phyloP scores from a whole-genome alignment of 2,888 invertebrate genomes.

The Lasioglossum marginatum region DNA sequence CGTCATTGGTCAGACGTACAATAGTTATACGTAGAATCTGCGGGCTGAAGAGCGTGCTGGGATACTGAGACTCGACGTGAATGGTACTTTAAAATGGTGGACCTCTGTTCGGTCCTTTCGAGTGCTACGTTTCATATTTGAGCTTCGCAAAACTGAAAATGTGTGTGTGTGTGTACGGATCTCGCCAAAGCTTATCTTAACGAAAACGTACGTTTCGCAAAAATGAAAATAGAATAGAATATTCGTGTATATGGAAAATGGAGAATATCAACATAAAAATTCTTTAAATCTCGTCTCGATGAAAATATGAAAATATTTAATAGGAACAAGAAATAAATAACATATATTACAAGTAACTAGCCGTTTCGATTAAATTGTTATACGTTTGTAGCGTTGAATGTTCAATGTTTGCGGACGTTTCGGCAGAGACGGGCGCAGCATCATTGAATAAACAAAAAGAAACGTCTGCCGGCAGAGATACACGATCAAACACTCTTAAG shows the following conservation, averaged over 20 bases:
- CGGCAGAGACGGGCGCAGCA: not conserved
- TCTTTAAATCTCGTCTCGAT: not conserved
- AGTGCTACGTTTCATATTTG: not conserved
- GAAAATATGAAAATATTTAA: not conserved
- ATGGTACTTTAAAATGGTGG: not conserved
- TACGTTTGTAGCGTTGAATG: not conserved
- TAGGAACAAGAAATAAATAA: not conserved
- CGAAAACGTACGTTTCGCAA: not conserved
- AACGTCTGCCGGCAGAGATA: not conserved
- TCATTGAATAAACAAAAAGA: not conserved
- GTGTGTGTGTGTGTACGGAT: not conserved
- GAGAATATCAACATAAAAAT: too few species aligned
- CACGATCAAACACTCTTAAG: constrained; percentile 8
- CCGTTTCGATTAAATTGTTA: not conserved
- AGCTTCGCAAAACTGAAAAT: not conserved
- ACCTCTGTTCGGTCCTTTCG: not conserved
- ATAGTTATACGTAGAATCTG: not conserved
- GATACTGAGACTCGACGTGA: not conserved
- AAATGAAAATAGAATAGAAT: not conserved
- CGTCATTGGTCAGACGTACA: constrained; percentile 5
- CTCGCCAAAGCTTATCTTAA: not conserved
- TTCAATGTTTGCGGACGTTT: not conserved
- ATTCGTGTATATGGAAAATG: not conserved
- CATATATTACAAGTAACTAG: not conserved
- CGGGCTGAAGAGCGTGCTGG: not conserved